phyloP scores from a whole-genome alignment of 2,888 invertebrate genomes.

The Metalampra italica region DNA sequence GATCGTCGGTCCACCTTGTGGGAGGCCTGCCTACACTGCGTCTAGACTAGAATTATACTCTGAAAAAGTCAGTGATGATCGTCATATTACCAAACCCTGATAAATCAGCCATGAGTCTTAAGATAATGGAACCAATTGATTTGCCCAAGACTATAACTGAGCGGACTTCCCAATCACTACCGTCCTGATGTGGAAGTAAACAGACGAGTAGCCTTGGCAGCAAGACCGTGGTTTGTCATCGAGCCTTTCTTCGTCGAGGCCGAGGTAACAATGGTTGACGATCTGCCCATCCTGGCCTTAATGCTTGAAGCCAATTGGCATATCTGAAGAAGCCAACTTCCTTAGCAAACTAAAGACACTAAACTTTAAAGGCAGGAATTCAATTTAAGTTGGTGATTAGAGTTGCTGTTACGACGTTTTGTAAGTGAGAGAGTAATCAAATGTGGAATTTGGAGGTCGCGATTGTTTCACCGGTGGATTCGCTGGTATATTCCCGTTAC shows the following conservation, averaged over 20 bases:
- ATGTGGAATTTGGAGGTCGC: conserved; percentile 74
- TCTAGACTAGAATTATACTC: too few species aligned
- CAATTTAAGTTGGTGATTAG: conserved; percentile 6
- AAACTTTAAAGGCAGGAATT: conserved; percentile 4
- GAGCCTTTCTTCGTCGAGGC: conserved; percentile 67
- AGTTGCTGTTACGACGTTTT: conserved; percentile 30
- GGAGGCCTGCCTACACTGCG: too few species aligned
- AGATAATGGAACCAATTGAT: neutral
- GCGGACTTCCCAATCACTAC: conserved; percentile 30
- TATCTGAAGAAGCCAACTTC: conserved; percentile 27
- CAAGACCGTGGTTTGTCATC: conserved; percentile 54
- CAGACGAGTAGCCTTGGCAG: conserved; percentile 62
- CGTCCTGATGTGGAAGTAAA: conserved; percentile 31
- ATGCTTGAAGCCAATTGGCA: conserved; percentile 49
- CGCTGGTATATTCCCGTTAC: conserved; percentile 4
- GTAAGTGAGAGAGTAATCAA: conserved; percentile 42
- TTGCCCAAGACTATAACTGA: conserved; percentile 6
- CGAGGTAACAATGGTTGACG: conserved; percentile 55
- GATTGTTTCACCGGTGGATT: conserved; percentile 38
- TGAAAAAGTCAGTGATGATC: too few species aligned
- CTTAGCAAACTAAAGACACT: conserved; percentile 12
- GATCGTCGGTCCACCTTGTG: too few species aligned
- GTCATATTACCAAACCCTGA: neutral
- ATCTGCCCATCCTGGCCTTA: conserved; percentile 61
- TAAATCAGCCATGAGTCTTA: neutral